Percentiles rank a stretch among this genome's conserved stretches.
Evolutionary conservation across 2,888 invertebrate species (phyloP).

Genomic region (Pseudococcus jackbeardsleyi): DNA sequence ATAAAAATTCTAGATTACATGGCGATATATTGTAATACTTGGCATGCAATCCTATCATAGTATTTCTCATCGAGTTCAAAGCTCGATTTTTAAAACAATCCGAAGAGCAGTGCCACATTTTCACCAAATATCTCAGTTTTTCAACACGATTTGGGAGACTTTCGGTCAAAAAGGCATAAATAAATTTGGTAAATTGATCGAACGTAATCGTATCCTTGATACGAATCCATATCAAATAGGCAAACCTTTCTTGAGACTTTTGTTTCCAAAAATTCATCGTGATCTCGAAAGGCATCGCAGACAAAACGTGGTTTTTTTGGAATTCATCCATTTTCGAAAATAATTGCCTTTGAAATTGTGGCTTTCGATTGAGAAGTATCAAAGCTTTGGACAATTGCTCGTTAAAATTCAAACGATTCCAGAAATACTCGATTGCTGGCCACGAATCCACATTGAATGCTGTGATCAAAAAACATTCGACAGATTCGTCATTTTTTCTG

Average conservation of each 20-base stretch:
- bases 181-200: too few relatives aligned
- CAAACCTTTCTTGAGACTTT: not conserved
- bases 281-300: not conserved
- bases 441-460: conserved; percentile 23
- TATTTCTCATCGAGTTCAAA: not conserved
- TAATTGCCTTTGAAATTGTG: not conserved
- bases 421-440: not conserved
- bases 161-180: too few relatives aligned
- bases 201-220: too few relatives aligned
- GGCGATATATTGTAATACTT: not conserved
- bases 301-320: not conserved
- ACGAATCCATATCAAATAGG: not conserved
- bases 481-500: too few relatives aligned
- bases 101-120: not conserved
- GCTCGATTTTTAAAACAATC: not conserved
- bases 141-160: not conserved
- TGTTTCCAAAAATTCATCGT: not conserved
- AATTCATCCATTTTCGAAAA: not conserved
- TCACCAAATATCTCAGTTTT: not conserved
- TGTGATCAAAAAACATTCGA: conserved; percentile 35
- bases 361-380: not conserved
- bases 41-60: not conserved
- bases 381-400: too few relatives aligned
- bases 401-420: conserved; percentile 14
- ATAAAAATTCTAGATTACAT: not conserved